A percentile compares a stretch with the other conserved stretches of the same genome.
Evolutionary conservation across 2,797 vertebrate genomes (phyloP).

Genomic region (Sus cebifrons): DNA sequence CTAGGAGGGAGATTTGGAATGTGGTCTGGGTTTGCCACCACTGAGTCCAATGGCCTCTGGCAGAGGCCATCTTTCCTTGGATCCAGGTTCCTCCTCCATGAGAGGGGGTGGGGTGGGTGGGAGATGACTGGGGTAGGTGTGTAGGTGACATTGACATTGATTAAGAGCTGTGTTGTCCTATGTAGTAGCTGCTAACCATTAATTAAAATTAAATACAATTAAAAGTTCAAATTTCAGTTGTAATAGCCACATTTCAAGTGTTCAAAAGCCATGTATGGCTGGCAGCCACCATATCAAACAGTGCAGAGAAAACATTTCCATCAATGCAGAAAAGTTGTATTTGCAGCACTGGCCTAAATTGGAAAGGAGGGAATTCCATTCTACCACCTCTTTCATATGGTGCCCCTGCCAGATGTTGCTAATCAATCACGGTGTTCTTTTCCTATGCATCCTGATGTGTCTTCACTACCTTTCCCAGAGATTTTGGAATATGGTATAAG

Average conservation of each 20-base stretch:
- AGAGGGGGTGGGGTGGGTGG: too few species aligned
- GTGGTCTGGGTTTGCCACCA: not conserved
- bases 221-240: slow-evolving; percentile 14
- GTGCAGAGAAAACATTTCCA: not conserved
- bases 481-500: not conserved
- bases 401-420: not conserved
- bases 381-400: not conserved
- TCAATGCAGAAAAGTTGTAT: not conserved
- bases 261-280: not conserved
- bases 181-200: not conserved
- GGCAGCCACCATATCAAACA: not conserved
- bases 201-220: slow-evolving; percentile 39
- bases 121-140: not conserved
- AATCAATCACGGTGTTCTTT: not conserved
- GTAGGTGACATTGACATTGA: not conserved
- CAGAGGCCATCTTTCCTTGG: not conserved
- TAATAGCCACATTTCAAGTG: not conserved
- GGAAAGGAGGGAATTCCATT: not conserved
- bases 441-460: not conserved
- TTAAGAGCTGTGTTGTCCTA: not conserved
- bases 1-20: not conserved
- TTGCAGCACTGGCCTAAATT: not conserved
- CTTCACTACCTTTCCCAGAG: not conserved
- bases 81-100: not conserved
- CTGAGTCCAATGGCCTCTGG: not conserved